Conservation (phyloP, 1,140 invertebrate genomes). For the Cyrtorhinus lividipennis region DNA sequence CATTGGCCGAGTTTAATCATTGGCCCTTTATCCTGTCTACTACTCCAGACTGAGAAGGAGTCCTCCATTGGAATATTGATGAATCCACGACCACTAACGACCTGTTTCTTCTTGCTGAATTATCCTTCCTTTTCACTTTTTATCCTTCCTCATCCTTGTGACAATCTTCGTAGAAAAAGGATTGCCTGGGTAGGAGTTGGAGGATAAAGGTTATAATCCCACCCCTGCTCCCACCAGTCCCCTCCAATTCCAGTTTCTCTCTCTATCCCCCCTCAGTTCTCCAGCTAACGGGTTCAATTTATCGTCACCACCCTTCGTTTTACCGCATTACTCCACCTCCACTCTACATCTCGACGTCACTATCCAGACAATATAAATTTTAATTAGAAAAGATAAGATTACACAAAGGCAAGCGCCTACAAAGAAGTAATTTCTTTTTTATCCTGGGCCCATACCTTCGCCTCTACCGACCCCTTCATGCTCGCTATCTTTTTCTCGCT, state of each 20-base stretch:
- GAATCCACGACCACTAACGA: too few species aligned
- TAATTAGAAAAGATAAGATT: neutral
- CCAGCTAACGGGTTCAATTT: neutral
- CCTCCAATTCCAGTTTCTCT: too few species aligned
- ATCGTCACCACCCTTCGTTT: neutral
- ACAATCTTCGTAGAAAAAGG: neutral
- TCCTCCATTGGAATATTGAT: too few species aligned
- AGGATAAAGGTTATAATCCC: too few species aligned
- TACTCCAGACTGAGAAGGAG: too few species aligned
- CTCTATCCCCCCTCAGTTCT: neutral
- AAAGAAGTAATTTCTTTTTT: neutral
- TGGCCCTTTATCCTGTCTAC: too few species aligned
- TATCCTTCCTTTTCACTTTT: neutral
- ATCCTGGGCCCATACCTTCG: neutral
- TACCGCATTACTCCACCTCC: neutral
- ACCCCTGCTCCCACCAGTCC: too few species aligned
- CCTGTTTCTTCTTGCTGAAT: neutral
- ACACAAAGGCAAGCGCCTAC: neutral
- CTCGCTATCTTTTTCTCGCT: too few species aligned
- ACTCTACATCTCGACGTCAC: neutral
- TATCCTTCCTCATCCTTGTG: neutral
- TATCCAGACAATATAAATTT: neutral
- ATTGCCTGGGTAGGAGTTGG: neutral
- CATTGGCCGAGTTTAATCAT: too few species aligned
- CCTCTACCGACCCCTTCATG: too few species aligned